Base-by-base conservation (phyloP, 2,797 vertebrate genomes). In the Trematomus bernacchii region DNA sequence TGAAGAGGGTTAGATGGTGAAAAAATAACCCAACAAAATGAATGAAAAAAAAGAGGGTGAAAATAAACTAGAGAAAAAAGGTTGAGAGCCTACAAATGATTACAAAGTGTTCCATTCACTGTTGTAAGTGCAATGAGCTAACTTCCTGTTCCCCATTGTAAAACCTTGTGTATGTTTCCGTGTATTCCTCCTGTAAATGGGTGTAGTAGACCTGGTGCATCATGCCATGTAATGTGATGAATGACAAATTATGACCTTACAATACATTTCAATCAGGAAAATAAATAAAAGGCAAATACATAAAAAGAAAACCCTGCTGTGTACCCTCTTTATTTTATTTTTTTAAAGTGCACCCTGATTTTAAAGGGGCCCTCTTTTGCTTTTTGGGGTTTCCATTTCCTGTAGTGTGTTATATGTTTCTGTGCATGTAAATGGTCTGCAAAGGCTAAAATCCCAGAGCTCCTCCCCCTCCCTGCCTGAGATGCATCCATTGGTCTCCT, bases 171-270 rank as follows among this genome's bases (percentile, higher is more conserved):
- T 97, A 95, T 95, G 96, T 98, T 97, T 96, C 96, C 87, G 94
- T 96, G 96, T 98, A 96, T 96, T 95, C 92, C 96, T 96, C 95
- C 93, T 96, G 96, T 98, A 96, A 97, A 96, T 97, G 96, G 96
- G 95, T 94, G 96, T 98, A 96, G 96, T 98, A 97, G 94, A 96
- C 95, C 96, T 96, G 91, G 96, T 96, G 96, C 96, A 96, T 97
- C 92, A 95, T 96, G 96, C 95, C 96, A 96, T 96, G 96, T 98
- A 96, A 97, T 96, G 97, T 99, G 97, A 97, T 96, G 96, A 96
- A 96, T 96, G 95, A 96, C 92, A 91, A 94, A 96, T 96, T 94
- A 96, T 96, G 95, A 96, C 93, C 93, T 96, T 96, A 95, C 95
- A 96, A 96, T 96, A 95, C 96, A 96, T 97, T 96, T 94, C 91